A percentile compares a stretch with the other conserved stretches of the same genome.
Conservation (phyloP, 2,113 vertebrate species). For the Mola mola region DNA sequence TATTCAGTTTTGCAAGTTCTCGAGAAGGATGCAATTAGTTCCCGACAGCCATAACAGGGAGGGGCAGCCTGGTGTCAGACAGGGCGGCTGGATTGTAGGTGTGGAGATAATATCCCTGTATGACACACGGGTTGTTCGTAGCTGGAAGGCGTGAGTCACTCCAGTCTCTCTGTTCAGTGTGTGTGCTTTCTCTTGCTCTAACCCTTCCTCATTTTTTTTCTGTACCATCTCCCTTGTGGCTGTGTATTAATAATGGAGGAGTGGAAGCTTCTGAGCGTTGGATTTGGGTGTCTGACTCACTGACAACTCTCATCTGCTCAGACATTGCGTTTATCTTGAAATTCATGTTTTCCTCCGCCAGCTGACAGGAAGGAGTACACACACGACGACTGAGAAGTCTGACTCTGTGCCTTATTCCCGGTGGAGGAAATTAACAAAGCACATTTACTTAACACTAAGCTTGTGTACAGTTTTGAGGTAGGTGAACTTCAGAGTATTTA, state of each 20-base stretch:
- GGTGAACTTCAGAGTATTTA: too few relatives aligned
- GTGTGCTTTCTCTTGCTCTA: neutral
- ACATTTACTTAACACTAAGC: too few relatives aligned
- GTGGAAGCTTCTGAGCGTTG: conserved; percentile 15
- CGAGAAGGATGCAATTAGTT: conserved; percentile 8
- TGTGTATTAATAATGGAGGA: conserved; percentile 57
- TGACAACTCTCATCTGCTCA: conserved; percentile 9
- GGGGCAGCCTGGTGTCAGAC: conserved; percentile 8
- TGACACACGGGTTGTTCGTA: conserved; percentile 35
- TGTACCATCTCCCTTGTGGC: conserved; percentile 14
- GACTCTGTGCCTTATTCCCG: conserved; percentile 5
- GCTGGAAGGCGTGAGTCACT: conserved; percentile 48
- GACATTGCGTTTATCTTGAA: conserved; percentile 28
- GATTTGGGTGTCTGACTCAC: conserved; percentile 31
- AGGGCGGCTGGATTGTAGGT: conserved; percentile 38
- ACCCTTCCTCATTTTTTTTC: neutral
- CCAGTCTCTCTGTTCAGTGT: neutral
- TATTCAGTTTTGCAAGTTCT: too few relatives aligned
- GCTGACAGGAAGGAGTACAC: conserved; percentile 30
- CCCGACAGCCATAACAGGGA: conserved; percentile 21
- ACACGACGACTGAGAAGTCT: too few relatives aligned
- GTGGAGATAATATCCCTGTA: conserved; percentile 24
- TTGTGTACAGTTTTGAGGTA: too few relatives aligned
- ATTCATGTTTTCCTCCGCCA: conserved; percentile 18
- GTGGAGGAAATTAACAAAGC: too few relatives aligned